Percentiles rank a stretch among this genome's conserved stretches.
phyloP scores from a whole-genome alignment of 2,113 vertebrate genomes.

The Mustela lutreola region DNA sequence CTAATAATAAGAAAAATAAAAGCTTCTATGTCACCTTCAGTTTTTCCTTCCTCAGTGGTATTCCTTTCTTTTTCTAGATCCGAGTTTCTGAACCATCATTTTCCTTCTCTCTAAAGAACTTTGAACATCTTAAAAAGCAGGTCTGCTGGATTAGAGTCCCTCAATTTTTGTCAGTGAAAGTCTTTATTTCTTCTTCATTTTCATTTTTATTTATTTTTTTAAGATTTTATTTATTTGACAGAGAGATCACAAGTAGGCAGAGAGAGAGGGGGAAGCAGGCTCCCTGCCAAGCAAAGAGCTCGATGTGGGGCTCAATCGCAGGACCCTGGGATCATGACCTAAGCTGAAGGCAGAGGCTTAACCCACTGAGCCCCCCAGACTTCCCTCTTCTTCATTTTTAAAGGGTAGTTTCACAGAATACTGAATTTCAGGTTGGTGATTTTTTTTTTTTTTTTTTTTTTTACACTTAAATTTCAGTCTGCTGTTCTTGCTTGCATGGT shows the following conservation, averaged over 20 bases:
- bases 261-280: too few species aligned
- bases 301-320: too few species aligned
- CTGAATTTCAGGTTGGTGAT: neutral
- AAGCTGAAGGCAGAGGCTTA: too few species aligned
- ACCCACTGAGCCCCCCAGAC: too few species aligned
- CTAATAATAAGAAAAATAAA: neutral
- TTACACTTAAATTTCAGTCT: neutral
- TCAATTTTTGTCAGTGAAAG: neutral
- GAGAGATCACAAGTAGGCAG: too few species aligned
- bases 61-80: neutral
- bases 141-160: neutral
- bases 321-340: too few species aligned
- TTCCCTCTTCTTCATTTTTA: neutral
- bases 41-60: neutral
- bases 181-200: slow-evolving; percentile 23
- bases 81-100: neutral
- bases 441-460: neutral
- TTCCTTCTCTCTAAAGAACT: neutral
- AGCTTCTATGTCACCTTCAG: neutral
- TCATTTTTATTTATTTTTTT: too few species aligned
- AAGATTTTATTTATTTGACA: neutral
- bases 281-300: too few species aligned
- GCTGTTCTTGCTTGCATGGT: neutral
- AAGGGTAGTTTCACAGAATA: neutral
- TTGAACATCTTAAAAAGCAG: neutral